Evolutionary conservation across 2,888 invertebrate genomes (phyloP), one percentile per base, ranked within the genome.

Genomic region (Torymus aiolomorphi): DNA sequence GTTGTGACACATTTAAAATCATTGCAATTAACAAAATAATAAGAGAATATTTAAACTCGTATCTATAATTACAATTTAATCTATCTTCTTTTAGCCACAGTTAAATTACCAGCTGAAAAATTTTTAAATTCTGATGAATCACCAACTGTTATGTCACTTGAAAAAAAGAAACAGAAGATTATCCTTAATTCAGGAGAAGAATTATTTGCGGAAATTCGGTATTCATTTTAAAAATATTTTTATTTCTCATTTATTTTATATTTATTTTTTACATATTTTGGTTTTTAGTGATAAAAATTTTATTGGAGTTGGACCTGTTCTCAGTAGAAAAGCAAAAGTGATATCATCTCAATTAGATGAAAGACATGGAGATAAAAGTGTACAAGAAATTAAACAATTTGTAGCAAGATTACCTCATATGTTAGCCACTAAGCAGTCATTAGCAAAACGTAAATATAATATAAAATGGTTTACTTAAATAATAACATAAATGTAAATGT

Each of bases 321-420:
- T 99, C 0, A 96, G 97, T 2, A 94, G 95, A 86, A 97, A 96
- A 89, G 97, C 97, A 0, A 96, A 95, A 88, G 92, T 95, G 8
- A 96, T 98, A 73, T 95, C 96, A 82, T 94, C 94, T 0, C 96
- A 97, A 88, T 93, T 97, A 88, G 95, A 97, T 89, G 96, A 97
- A 87, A 93, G 95, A 49, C 95, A 96, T 88, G 93, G 93, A 69
- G 96, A 97, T 76, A 97, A 96, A 89, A 95, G 97, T 0, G 96
- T 99, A n/a, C 96, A 96, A 86, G 97, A 98, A 91, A 97, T 98
- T 91, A 97, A 97, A 88, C 94, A 96, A 87, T 97, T 98, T 90
- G 98, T 98, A 2, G 95, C 96, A 54, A 94, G 95, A 72, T 91
- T 98, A 83, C 98, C 98, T 0, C 95, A 96, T 85, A 94, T 98